Conservation (phyloP, 2,113 vertebrate species). For the Psittacula cyanocephala region DNA sequence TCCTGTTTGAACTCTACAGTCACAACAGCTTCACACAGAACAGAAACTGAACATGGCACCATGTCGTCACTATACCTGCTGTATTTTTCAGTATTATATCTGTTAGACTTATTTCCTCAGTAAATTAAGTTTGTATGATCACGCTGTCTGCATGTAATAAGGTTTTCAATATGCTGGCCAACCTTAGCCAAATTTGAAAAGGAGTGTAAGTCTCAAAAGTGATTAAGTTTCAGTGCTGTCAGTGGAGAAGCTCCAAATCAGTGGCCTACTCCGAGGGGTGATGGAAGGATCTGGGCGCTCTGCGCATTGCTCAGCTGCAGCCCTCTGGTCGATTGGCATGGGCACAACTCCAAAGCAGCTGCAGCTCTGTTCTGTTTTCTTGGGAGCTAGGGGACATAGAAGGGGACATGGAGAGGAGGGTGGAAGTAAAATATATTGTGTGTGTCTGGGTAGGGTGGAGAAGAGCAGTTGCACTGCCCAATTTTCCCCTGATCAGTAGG, state of each 20-base stretch:
- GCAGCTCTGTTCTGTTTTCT: neutral
- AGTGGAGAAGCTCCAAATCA: neutral
- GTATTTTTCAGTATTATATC: neutral
- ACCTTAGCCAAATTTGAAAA: neutral
- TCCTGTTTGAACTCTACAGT: neutral
- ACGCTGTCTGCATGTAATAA: neutral
- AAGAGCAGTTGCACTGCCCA: neutral
- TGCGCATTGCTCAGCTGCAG: neutral
- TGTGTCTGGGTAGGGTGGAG: neutral
- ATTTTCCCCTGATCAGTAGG: neutral
- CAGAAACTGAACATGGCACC: neutral
- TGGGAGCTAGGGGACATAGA: neutral
- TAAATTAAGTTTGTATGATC: neutral
- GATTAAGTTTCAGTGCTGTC: neutral
- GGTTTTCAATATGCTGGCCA: neutral
- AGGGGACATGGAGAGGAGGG: neutral
- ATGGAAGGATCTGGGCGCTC: neutral
- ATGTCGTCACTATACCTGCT: neutral
- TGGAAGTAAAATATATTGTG: neutral
- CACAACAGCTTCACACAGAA: neutral
- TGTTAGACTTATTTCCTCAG: neutral
- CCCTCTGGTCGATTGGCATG: fast-evolving
- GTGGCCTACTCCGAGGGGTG: neutral
- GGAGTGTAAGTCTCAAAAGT: neutral
- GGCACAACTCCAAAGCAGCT: neutral